phyloP scores from a whole-genome alignment of 1,140 invertebrate genomes.

The Papilio polytes region DNA sequence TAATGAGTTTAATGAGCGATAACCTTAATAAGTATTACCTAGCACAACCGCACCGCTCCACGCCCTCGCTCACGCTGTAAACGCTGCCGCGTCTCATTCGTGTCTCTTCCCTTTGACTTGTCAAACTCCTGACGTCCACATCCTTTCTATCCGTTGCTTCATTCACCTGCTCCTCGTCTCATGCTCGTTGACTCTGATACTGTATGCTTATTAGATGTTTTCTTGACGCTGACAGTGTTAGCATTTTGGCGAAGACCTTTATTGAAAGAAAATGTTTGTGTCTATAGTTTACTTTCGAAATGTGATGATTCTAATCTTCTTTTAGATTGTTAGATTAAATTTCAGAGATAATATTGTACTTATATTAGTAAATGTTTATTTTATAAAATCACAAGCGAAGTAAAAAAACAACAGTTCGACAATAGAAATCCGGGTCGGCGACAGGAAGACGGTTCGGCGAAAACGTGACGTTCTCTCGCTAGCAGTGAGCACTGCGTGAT shows the following conservation, averaged over 20 bases:
- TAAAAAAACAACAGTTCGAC: not conserved
- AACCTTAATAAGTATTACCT: slow-evolving; percentile 52
- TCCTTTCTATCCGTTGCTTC: slow-evolving; percentile 40
- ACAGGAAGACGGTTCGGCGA: slow-evolving; percentile 19
- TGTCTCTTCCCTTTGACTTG: slow-evolving; percentile 47
- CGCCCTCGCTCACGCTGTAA: slow-evolving; percentile 77
- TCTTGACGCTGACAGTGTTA: not conserved
- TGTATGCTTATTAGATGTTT: not conserved
- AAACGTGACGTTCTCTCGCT: slow-evolving; percentile 1
- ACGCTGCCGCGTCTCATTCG: slow-evolving; percentile 78
- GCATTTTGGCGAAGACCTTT: not conserved
- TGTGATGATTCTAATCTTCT: too few species aligned
- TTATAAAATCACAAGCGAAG: not conserved
- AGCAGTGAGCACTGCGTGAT: not conserved
- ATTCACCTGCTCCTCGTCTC: slow-evolving; percentile 12
- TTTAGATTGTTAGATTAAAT: too few species aligned
- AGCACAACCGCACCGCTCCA: slow-evolving; percentile 78
- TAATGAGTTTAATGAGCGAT: not conserved
- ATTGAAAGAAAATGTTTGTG: not conserved
- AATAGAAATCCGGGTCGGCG: slow-evolving; percentile 14
- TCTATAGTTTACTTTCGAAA: not conserved
- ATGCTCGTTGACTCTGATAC: not conserved
- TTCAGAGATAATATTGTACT: not conserved
- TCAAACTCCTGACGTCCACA: slow-evolving; percentile 54
- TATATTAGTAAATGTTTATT: not conserved